Percentiles rank a stretch among this genome's conserved stretches.
These are phyloP conservation scores for Etheostoma spectabile DNA, from an alignment of 2,113 vertebrate genomes.

Conservation along the genomic window DNA sequence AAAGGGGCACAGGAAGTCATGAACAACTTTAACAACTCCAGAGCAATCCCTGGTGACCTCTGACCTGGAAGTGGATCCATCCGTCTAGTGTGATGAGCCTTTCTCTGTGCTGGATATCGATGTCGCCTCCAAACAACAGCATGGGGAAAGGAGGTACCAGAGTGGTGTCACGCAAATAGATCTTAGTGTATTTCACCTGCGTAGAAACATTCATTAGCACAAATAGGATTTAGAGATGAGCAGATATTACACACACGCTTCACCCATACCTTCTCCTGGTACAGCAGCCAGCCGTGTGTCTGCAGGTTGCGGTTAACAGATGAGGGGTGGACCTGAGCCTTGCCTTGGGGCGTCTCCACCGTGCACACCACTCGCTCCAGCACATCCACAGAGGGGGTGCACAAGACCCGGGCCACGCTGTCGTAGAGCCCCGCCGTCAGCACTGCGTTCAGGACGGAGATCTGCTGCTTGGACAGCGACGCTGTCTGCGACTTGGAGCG, in stretches of 20 bases:
- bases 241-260: not conserved
- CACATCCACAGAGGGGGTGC: slow-evolving; percentile 89
- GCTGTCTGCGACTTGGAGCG: slow-evolving; percentile 28
- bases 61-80: slow-evolving; percentile 98
- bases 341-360: slow-evolving; percentile 94
- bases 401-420: slow-evolving; percentile 90
- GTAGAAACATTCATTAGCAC: slow-evolving; percentile 13
- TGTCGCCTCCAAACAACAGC: slow-evolving; percentile 96
- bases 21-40: not conserved
- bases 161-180: slow-evolving; percentile 94
- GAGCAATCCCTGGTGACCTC: not conserved
- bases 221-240: not conserved
- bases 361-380: slow-evolving; percentile 90
- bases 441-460: slow-evolving; percentile 90
- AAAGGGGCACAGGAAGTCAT: not conserved
- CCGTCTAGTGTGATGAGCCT: slow-evolving; percentile 93
- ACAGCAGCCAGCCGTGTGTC: slow-evolving; percentile 94
- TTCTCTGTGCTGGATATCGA: slow-evolving; percentile 95
- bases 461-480: slow-evolving; percentile 83
- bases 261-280: slow-evolving; percentile 92
- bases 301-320: slow-evolving; percentile 95
- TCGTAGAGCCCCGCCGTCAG: slow-evolving; percentile 95
- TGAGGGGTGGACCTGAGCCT: slow-evolving; percentile 94
- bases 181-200: slow-evolving; percentile 93
- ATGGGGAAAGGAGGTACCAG: slow-evolving; percentile 94